phyloP scores from a whole-genome alignment of 2,113 vertebrate genomes.

The Bothrops jararaca region DNA sequence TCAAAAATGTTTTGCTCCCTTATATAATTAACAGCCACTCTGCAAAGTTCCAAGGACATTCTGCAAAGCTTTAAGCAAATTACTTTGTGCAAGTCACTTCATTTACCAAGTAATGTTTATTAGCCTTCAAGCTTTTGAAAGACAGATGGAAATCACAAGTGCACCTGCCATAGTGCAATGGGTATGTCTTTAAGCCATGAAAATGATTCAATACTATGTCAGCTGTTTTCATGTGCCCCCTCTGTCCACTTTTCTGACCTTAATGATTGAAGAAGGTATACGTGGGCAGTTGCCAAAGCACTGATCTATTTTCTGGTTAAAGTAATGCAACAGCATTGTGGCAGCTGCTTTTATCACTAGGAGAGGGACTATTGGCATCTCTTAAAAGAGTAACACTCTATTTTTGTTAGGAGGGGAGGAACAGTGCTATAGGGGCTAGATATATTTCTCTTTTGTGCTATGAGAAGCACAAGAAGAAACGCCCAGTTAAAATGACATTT shows the following conservation, averaged over 20 bases:
- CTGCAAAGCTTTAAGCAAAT: not conserved
- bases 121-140: not conserved
- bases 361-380: not conserved
- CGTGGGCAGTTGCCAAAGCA: not conserved
- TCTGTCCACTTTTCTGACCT: not conserved
- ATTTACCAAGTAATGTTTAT: not conserved
- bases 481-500: not conserved
- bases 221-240: not conserved
- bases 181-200: not conserved
- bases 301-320: not conserved
- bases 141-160: not conserved
- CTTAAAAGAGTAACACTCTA: not conserved
- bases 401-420: not conserved
- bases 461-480: not conserved
- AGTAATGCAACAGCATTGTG: not conserved
- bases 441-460: not conserved
- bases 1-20: not conserved
- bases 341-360: not conserved
- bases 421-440: no score
- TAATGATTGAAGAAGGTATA: not conserved
- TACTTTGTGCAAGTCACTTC: not conserved
- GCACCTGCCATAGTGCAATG: not conserved
- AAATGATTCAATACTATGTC: not conserved
- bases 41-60: not conserved
- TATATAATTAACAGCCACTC: not conserved